Conservation (phyloP, 1,140 invertebrate species). For the Drosophila insularis region DNA sequence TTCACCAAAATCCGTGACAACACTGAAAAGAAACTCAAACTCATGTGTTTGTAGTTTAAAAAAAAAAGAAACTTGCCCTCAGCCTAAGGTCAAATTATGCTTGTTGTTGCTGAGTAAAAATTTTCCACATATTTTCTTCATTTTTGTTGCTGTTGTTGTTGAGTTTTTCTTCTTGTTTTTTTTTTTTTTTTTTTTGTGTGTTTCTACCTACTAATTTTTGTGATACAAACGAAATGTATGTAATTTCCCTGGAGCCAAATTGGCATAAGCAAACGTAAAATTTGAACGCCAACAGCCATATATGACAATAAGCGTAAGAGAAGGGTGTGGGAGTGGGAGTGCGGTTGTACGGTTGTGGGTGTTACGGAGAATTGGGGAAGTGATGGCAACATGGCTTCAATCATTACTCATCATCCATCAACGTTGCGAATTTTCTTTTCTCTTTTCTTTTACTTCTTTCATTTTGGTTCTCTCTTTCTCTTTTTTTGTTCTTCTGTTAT, state of each 20-base stretch:
- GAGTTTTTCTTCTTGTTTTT: constrained; percentile 27
- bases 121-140: constrained; percentile 25
- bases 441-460: constrained; percentile 41
- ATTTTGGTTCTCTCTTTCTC: constrained; percentile 28
- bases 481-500: constrained; percentile 14
- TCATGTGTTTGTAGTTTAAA: constrained; percentile 30
- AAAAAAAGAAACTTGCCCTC: constrained; percentile 25
- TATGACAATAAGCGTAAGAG: constrained; percentile 61
- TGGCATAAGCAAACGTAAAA: constrained; percentile 76
- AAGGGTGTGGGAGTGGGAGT: neutral
- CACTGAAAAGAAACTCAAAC: neutral
- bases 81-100: constrained; percentile 67
- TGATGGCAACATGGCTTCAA: constrained; percentile 71
- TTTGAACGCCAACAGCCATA: constrained; percentile 72
- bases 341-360: neutral
- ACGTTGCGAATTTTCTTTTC: constrained; percentile 69
- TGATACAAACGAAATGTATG: constrained; percentile 76
- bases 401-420: constrained; percentile 81
- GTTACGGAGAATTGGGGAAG: constrained; percentile 16
- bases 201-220: constrained; percentile 70
- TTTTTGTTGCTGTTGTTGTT: constrained; percentile 1
- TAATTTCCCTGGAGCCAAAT: constrained; percentile 79
- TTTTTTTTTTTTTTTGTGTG: constrained; percentile 31
- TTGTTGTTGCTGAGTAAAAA: constrained; percentile 40
- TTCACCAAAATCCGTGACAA: constrained; percentile 16